Conservation (phyloP, 2,113 vertebrate species). For the Isurus oxyrinchus region DNA sequence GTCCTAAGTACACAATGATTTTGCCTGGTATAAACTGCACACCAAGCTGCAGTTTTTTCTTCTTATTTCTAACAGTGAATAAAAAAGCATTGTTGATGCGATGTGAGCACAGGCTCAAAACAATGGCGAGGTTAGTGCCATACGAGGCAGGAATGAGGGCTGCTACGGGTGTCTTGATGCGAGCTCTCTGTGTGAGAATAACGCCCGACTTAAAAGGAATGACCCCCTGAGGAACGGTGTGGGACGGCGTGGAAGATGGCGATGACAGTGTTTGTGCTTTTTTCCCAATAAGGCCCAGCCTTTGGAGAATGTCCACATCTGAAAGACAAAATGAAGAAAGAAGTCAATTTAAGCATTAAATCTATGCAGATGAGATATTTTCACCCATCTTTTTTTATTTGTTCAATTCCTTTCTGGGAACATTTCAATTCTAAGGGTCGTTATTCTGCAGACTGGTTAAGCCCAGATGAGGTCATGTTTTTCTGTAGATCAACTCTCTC, state of each 20-base stretch:
- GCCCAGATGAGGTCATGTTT: background rate
- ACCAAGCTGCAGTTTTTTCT: conserved; percentile 81
- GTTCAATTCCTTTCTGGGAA: background rate
- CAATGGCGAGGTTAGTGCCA: conserved; percentile 68
- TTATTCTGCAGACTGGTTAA: background rate
- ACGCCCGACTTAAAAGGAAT: conserved; percentile 83
- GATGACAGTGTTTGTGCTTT: conserved; percentile 52
- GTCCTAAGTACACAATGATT: conserved; percentile 73
- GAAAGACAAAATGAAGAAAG: conserved; percentile 44
- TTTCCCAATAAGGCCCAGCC: conserved; percentile 75
- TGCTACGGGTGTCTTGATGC: conserved; percentile 65
- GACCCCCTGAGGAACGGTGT: conserved; percentile 64
- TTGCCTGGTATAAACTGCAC: conserved; percentile 78
- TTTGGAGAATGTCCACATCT: conserved; percentile 93
- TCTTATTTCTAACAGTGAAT: conserved; percentile 74
- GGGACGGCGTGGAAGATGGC: conserved; percentile 40
- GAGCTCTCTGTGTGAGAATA: conserved; percentile 80
- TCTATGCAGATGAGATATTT: background rate
- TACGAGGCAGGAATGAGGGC: conserved; percentile 62
- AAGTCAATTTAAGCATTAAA: background rate
- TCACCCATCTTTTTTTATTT: background rate
- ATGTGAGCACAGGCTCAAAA: conserved; percentile 83
- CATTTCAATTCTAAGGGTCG: background rate
- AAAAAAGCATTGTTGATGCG: conserved; percentile 87
- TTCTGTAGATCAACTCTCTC: background rate